Conservation (phyloP, 2,797 vertebrate genomes). For the Danio jaintianensis region DNA sequence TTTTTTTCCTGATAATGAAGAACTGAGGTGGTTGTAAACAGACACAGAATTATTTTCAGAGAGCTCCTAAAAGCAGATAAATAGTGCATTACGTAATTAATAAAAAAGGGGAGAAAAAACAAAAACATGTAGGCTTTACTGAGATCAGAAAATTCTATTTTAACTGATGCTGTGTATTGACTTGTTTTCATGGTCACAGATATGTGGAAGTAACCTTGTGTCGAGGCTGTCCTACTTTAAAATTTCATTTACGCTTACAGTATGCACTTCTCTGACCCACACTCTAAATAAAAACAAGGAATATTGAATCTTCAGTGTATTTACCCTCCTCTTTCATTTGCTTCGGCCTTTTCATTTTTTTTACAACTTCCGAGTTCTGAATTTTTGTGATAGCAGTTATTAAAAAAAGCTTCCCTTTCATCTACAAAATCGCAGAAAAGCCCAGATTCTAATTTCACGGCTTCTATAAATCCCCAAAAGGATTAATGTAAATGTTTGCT, state of each 20-base stretch:
- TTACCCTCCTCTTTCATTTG: background rate
- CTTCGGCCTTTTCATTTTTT: background rate
- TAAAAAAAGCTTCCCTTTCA: conserved; percentile 45
- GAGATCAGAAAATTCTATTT: background rate
- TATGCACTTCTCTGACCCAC: conserved; percentile 1
- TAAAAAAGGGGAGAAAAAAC: background rate
- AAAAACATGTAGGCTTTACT: background rate
- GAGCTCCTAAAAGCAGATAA: background rate
- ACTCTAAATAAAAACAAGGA: background rate
- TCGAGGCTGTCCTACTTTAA: conserved; percentile 30
- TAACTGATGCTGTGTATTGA: conserved; percentile 12
- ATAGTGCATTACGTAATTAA: background rate
- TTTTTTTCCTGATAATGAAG: conserved; percentile 41
- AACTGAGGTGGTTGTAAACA: background rate
- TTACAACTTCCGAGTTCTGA: conserved; percentile 24
- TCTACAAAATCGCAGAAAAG: conserved; percentile 34
- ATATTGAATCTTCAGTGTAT: background rate
- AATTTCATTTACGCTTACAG: background rate
- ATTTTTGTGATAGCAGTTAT: conserved; percentile 52
- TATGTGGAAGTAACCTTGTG: conserved; percentile 30
- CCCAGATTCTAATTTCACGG: conserved; percentile 53
- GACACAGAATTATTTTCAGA: background rate
- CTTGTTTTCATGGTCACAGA: conserved; percentile 11
- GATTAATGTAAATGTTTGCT: conserved; percentile 52
- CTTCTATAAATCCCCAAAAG: conserved; percentile 6